Evolutionary conservation across 2,113 vertebrate species (phyloP).

Genomic region (Cnemophilus loriae): DNA sequence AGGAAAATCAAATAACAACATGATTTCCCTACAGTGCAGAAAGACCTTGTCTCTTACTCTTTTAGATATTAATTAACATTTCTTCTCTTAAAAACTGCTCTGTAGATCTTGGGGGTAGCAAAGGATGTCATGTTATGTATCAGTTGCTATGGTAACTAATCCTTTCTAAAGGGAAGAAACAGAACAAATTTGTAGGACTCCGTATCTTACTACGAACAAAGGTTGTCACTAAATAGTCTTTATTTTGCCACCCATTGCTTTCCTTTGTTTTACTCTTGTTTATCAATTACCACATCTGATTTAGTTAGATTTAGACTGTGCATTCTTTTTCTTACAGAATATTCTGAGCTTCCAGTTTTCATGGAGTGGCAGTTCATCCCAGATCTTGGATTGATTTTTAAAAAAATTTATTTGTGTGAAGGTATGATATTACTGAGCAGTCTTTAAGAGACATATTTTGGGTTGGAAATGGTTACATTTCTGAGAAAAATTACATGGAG

Average conservation of each 20-base stretch:
- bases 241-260: background rate
- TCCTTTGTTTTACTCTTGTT: background rate
- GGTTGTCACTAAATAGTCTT: background rate
- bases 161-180: background rate
- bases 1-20: background rate
- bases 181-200: background rate
- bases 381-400: background rate
- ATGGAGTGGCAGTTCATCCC: background rate
- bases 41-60: background rate
- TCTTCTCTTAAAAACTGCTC: background rate
- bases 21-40: background rate
- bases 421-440: background rate
- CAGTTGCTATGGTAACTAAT: slow-evolving; percentile 47
- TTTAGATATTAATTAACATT: background rate
- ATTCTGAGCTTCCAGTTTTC: background rate
- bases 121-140: background rate
- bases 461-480: background rate
- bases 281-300: background rate
- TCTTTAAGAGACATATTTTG: background rate
- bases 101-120: background rate
- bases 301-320: background rate
- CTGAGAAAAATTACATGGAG: background rate
- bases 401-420: background rate
- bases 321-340: background rate
- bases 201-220: background rate